Percentiles rank a stretch among this genome's conserved stretches.
Conservation (phyloP, 1,140 invertebrate species). For the Drosophila takahashii region DNA sequence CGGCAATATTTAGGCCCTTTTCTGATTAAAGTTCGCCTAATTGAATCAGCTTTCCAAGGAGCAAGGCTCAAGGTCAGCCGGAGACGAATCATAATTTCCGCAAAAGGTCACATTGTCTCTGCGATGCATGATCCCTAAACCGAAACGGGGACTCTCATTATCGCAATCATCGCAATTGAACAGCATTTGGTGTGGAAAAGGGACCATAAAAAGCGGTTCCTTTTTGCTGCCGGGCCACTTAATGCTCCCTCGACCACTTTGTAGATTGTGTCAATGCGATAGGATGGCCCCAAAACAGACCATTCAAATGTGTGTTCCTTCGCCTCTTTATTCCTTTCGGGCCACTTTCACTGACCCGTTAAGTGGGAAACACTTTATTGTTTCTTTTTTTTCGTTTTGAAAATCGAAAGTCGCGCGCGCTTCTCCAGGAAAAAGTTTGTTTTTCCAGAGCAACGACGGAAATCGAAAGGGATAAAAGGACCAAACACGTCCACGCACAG, state of each 20-base stretch:
- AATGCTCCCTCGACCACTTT: constrained; percentile 71
- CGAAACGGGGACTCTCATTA: constrained; percentile 71
- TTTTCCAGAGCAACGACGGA: background rate
- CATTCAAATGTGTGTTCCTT: constrained; percentile 55
- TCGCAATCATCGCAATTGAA: constrained; percentile 78
- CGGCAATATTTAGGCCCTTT: constrained; percentile 22
- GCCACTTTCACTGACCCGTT: constrained; percentile 17
- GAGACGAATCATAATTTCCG: constrained; percentile 76
- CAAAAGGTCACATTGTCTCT: constrained; percentile 62
- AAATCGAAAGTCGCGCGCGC: constrained; percentile 43
- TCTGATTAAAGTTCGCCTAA: constrained; percentile 68
- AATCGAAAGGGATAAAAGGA: constrained; percentile 31
- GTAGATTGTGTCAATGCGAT: constrained; percentile 73
- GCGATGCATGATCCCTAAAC: constrained; percentile 50
- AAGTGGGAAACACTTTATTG: constrained; percentile 50
- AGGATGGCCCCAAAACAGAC: constrained; percentile 48
- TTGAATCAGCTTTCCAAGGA: constrained; percentile 6
- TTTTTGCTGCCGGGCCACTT: constrained; percentile 56
- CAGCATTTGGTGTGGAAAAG: constrained; percentile 74
- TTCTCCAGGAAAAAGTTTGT: constrained; percentile 1
- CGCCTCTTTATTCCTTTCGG: constrained; percentile 15
- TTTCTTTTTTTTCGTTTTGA: constrained; percentile 11
- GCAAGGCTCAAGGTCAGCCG: constrained; percentile 20
- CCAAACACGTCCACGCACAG: constrained; percentile 60
- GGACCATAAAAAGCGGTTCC: constrained; percentile 61